Evolutionary conservation across 2,888 invertebrate genomes (phyloP), one percentile per base, ranked within the genome.

Genomic region (Chrysolina americana): DNA sequence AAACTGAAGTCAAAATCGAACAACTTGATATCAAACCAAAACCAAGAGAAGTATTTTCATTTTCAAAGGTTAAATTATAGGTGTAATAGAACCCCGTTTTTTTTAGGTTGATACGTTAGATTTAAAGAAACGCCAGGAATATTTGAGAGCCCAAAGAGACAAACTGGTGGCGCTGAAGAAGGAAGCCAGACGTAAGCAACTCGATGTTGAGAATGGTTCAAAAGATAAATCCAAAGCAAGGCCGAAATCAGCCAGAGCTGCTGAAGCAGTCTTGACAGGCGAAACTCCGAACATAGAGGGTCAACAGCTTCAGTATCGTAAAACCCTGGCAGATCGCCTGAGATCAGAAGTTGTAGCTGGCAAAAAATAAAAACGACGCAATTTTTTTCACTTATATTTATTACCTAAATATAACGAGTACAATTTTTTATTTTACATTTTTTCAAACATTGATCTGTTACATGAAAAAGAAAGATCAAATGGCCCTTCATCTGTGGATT

Each of bases 101-200:
- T 78, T 79, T 53, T 66, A 90, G 88, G 86, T 91, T 48, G 89
- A 90, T 81, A 88, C 89, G 23, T 90, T 90, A 73, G 96, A 97
- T 80, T 89, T 97, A 64, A 91, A 91, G 76, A 92, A 92, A 72
- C 91, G 98, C 0, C 95, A 96, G 83, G 93, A 94, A 79, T 98
- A 98, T 87, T 89, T 98, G 72, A 92, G 94, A 70, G 93, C 94
- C 75, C 98, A 98, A 86, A 91, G 98, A 28, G 98, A 98, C 87
- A 96, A 97, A 86, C 90, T 98, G 69, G 90, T 98, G 59, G 95
- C 95, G 21, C 89, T 98, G 85, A 98, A 98, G 88, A 95, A 95
- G 85, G 94, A 95, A 85, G 96, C 95, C 23, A 91, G 98, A 21
- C 94, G 95, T 84, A 94, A 94, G 81, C 93, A 95, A 85, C 89